Conservation (phyloP, 2,797 vertebrate species). For the Petrocephalus sullivani region DNA sequence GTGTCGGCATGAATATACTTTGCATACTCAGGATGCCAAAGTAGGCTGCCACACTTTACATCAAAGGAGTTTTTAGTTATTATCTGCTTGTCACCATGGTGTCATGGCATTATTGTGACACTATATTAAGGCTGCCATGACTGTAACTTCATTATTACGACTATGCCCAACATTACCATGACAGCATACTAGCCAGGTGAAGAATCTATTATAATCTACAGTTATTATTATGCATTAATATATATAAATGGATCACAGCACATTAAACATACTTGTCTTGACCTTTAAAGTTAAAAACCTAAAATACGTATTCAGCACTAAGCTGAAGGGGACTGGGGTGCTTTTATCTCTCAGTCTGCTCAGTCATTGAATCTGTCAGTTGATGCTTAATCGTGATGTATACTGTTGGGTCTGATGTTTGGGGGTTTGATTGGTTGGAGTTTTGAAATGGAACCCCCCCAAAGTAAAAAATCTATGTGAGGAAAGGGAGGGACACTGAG, state of each 20-base stretch:
- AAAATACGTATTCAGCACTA: neutral
- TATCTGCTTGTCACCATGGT: neutral
- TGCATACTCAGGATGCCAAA: neutral
- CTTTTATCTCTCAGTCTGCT: neutral
- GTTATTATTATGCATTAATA: neutral
- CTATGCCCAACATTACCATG: neutral
- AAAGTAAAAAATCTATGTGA: neutral
- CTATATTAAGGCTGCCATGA: neutral
- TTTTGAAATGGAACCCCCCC: neutral
- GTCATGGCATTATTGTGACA: neutral
- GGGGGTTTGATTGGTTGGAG: neutral
- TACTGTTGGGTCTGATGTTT: neutral
- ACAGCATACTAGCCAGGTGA: neutral
- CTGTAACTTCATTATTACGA: neutral
- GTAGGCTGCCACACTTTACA: neutral
- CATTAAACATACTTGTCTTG: neutral
- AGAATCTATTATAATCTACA: neutral
- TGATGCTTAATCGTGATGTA: neutral
- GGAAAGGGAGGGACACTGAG: neutral
- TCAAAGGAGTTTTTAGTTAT: neutral
- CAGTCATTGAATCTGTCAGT: neutral
- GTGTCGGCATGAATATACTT: neutral
- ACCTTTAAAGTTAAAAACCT: neutral
- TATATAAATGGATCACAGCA: neutral
- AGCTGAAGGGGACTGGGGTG: neutral